Base-by-base conservation (phyloP, 2,888 invertebrate species). In the Empis stercorea region DNA sequence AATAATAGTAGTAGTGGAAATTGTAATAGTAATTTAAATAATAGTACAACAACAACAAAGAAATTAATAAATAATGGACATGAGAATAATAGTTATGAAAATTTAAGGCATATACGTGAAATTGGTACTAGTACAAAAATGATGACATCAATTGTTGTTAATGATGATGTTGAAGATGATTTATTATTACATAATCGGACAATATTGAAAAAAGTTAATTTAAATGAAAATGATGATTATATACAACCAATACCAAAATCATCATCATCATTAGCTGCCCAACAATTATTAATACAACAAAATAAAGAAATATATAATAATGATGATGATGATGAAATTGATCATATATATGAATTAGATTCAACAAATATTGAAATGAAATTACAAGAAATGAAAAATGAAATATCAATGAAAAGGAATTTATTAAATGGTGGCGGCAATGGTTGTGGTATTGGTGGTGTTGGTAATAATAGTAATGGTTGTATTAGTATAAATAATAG, bases 31-130 rank as follows among this genome's bases (percentile, higher is more conserved):
- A 51, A 54, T 9, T 50, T 53, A 23, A 52, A 55, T 11, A 47
- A 49, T 11, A 54, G 51, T 11, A 53, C 43, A n/a, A 56, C 58
- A n/a, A n/a, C n/a, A n/a, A n/a, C n/a, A n/a, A 52, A 52, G 38
- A 52, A 52, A 43, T 48, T 51, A 42, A 52, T 49, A 43, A 58
- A 58, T 46, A 60, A 53, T 46, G 57, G 59, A 30, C 65, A 66
- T 51, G 66, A 66, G 34, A 66, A 66, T 53, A 66, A 66, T 53
- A 66, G 68, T 43, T 69, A 68, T 57, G 68, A 68, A 53, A 65
- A 67, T 51, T 58, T 69, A 51, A 59, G 68, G 9, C 69, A 68
- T 50, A 66, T 68, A 34, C 65, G 69, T 9, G 69, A 69, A 54
- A 68, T 66, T 16, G 68, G 68, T 50, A 60, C 68, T 15, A 66